Evolutionary conservation across 2,797 vertebrate species (phyloP), one percentile per base, ranked within the genome.

Genomic region (Poecilia picta): DNA sequence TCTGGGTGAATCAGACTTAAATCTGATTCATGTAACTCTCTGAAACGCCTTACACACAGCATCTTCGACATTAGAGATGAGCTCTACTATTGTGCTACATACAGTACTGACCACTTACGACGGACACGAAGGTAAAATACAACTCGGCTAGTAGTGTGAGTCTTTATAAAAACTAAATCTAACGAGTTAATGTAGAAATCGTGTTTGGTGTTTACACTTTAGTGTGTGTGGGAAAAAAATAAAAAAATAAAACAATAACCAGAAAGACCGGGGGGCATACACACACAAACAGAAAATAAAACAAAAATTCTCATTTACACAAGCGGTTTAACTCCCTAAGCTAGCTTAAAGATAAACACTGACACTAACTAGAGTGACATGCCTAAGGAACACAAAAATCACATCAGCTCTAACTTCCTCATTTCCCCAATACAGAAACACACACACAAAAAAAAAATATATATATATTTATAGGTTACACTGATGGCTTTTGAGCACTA

Each of bases 11-110:
- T 71, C 76, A 25, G 16, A 31, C 33, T 13, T 77, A 41, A 80
- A 76, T 10, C 15, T 1, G 5, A 68, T 41, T 62, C 43, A 43
- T 76, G 80, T 55, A 41, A 25, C 11, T 41, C 64, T 68, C 64
- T 13, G 64, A 80, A 84, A 85, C 79, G 72, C 84, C 83, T 88
- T 86, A 91, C 88, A 85, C 89, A 90, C 89, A 84, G 92, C 90
- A 73, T 88, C 85, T 83, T 91, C 80, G 80, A 81, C 74, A 76
- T 87, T 84, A 79, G 75, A 85, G 75, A 86, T 87, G 88, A 90
- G 84, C 88, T 86, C 86, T 84, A 91, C 91, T 92, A 90, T 89
- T 93, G 92, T 91, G 93, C 93, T 94, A 94, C 92, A 92, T 90
- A 94, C 89, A 93, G 89, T 89, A 92, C 91, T 86, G 81, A 90